Conservation (phyloP, 2,888 invertebrate genomes). For the Onthophagus sagittarius region DNA sequence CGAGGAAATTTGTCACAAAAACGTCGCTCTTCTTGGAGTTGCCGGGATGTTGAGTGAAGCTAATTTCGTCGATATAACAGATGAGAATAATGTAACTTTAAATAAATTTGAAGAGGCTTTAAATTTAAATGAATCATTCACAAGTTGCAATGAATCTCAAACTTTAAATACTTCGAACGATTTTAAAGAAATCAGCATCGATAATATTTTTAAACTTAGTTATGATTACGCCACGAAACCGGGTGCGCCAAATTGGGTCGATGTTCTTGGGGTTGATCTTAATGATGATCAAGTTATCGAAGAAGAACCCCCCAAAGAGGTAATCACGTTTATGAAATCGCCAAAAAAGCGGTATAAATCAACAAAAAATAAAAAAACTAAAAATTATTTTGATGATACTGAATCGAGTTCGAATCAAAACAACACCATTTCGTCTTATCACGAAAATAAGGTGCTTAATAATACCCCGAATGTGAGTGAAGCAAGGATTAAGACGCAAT, state of each 20-base stretch:
- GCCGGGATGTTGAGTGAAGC: neutral
- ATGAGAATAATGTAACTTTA: neutral
- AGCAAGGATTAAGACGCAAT: neutral
- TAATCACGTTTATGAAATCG: conserved; percentile 15
- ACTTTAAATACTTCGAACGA: neutral
- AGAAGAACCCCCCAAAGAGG: conserved; percentile 9
- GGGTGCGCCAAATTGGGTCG: conserved; percentile 33
- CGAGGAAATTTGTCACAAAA: neutral
- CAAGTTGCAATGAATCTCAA: neutral
- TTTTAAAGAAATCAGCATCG: conserved; percentile 23
- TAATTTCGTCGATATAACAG: neutral
- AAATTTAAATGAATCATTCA: neutral
- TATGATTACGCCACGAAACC: conserved; percentile 36
- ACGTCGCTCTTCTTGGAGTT: neutral
- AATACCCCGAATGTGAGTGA: neutral
- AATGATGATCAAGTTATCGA: conserved; percentile 16
- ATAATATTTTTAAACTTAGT: conserved; percentile 38
- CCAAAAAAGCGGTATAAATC: conserved; percentile 7
- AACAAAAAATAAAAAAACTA: neutral
- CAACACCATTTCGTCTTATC: neutral
- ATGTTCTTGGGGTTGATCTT: conserved; percentile 24
- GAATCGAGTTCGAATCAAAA: neutral
- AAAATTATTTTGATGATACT: conserved; percentile 1
- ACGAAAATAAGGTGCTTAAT: conserved; percentile 1
- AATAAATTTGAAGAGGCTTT: neutral